Conservation (phyloP, 2,797 vertebrate genomes). For the Trichosurus vulpecula region DNA sequence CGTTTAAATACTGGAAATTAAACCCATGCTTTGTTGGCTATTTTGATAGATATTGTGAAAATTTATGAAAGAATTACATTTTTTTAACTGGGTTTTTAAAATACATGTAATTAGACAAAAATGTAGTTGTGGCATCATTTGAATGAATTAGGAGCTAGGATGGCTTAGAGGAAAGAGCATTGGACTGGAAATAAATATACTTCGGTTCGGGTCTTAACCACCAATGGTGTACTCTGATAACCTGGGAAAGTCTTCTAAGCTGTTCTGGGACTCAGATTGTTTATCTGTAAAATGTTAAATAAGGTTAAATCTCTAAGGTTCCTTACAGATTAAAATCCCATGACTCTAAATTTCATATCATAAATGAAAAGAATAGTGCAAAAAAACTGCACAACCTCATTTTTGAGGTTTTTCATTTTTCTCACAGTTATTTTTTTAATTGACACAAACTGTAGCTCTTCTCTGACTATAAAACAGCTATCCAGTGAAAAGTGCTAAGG, state of each 20-base stretch:
- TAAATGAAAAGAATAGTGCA: background rate
- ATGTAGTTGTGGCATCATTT: slow-evolving; percentile 37
- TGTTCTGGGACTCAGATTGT: background rate
- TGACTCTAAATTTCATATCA: background rate
- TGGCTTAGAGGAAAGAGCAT: slow-evolving; percentile 11
- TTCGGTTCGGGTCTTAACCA: slow-evolving; percentile 17
- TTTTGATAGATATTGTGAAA: slow-evolving; percentile 9
- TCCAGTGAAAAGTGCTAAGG: background rate
- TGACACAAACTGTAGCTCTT: background rate
- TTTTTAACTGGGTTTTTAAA: slow-evolving; percentile 42
- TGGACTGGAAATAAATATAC: slow-evolving; percentile 14
- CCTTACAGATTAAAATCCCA: background rate
- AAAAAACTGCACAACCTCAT: background rate
- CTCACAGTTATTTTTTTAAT: background rate
- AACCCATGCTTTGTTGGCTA: background rate
- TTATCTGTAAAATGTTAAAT: background rate
- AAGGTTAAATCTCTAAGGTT: background rate
- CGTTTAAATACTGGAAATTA: slow-evolving; percentile 26
- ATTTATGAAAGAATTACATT: slow-evolving; percentile 17
- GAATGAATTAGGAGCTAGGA: background rate
- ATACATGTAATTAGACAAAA: background rate
- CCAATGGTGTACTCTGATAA: background rate
- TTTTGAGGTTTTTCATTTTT: background rate
- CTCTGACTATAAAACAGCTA: background rate
- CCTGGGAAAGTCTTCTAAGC: background rate